Evolutionary conservation across 2,113 vertebrate species (phyloP).

Genomic region (Meriones unguiculatus): DNA sequence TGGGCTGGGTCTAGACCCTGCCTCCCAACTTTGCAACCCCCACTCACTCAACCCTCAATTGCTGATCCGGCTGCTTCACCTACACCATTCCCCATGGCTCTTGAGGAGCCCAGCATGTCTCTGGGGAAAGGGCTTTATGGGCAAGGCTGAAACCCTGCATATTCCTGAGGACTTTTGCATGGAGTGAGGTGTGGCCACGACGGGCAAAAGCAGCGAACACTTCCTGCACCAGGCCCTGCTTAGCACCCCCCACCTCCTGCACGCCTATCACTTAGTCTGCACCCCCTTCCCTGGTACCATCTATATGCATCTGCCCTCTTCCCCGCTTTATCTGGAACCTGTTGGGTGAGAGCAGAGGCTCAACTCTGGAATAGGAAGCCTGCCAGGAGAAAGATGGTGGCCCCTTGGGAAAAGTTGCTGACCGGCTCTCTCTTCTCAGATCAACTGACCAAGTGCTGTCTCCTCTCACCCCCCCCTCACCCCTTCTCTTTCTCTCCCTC

Average conservation of each 20-base stretch:
- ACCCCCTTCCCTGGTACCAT: neutral
- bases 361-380: conserved; percentile 38
- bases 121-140: neutral
- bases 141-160: neutral
- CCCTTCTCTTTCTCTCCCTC: conserved; percentile 75
- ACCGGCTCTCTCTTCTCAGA: conserved; percentile 52
- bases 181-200: neutral
- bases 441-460: conserved; percentile 75
- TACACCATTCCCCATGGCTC: neutral
- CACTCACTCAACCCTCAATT: neutral
- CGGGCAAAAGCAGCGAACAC: neutral
- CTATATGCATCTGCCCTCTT: neutral
- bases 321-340: neutral
- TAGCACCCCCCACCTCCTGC: conserved; percentile 62
- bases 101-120: neutral
- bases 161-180: neutral
- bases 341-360: neutral
- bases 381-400: neutral
- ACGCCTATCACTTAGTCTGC: conserved; percentile 33
- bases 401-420: conserved; percentile 1
- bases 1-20: neutral
- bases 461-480: conserved; percentile 47
- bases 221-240: conserved; percentile 78
- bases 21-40: neutral
- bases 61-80: neutral